phyloP scores from a whole-genome alignment of 2,797 vertebrate species.

The Phyllotis vaccarum region DNA sequence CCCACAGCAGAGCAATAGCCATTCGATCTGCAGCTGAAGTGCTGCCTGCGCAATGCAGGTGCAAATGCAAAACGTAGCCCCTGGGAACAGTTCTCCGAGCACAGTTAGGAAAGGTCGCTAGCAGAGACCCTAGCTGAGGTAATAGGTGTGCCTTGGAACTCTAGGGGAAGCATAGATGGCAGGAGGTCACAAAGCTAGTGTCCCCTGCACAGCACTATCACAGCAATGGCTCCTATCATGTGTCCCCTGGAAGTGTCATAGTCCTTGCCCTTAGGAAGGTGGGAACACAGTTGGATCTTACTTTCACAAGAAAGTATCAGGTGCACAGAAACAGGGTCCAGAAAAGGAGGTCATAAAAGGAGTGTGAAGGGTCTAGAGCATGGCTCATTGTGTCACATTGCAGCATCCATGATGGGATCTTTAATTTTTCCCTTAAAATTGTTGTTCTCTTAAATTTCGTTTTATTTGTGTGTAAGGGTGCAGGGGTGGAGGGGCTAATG shows the following conservation, averaged over 20 bases:
- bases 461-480: too few species aligned
- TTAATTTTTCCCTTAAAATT: too few species aligned
- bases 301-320: background rate
- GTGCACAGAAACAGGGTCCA: background rate
- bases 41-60: background rate
- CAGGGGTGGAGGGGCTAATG: too few species aligned
- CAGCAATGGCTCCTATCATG: background rate
- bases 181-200: background rate
- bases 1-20: background rate
- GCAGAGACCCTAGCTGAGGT: background rate
- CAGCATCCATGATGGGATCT: too few species aligned
- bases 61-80: rapidly evolving
- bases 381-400: too few species aligned
- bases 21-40: rapidly evolving
- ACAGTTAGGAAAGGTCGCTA: background rate
- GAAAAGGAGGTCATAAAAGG: background rate
- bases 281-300: background rate
- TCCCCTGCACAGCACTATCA: background rate
- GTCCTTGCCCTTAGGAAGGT: background rate
- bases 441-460: too few species aligned
- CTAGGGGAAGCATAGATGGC: background rate
- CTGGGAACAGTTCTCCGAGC: background rate
- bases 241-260: background rate
- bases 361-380: background rate
- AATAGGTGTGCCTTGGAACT: background rate